A percentile compares a stretch with the other conserved stretches of the same genome.
phyloP scores from a whole-genome alignment of 2,113 vertebrate species.

The Lophius piscatorius region DNA sequence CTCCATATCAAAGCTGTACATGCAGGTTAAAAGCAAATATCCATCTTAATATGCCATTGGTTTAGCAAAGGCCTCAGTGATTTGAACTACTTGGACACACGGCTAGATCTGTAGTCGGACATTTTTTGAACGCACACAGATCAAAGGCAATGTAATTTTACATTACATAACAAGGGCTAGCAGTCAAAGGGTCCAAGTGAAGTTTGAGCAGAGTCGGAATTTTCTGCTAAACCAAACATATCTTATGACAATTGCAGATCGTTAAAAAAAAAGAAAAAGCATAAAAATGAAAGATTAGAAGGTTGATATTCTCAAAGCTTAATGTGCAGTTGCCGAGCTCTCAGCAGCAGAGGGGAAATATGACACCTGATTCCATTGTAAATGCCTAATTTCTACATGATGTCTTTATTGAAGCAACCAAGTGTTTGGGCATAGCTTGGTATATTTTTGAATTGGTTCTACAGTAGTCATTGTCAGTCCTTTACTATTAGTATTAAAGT shows the following conservation, averaged over 20 bases:
- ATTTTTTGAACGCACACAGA: background rate
- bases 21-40: too few species aligned
- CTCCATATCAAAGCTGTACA: too few species aligned
- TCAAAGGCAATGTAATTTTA: conserved; percentile 11
- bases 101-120: background rate
- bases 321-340: conserved; percentile 37
- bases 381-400: conserved; percentile 35
- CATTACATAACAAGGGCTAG: conserved; percentile 33
- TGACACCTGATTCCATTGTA: conserved; percentile 26
- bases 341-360: conserved; percentile 4
- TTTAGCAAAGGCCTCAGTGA: too few species aligned
- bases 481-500: too few species aligned
- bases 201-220: conserved; percentile 38
- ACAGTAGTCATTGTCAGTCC: too few species aligned
- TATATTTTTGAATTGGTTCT: background rate
- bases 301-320: conserved; percentile 27
- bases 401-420: conserved; percentile 23
- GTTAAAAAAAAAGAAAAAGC: conserved; percentile 8
- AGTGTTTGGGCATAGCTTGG: conserved; percentile 3
- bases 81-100: too few species aligned
- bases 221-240: conserved; percentile 52
- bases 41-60: too few species aligned
- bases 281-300: conserved; percentile 48
- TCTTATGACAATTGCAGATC: conserved; percentile 29
- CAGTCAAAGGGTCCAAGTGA: conserved; percentile 35